A percentile compares a stretch with the other conserved stretches of the same genome.
These are phyloP conservation scores for Acronicta aceris DNA, from an alignment of 2,888 invertebrate genomes.

Conservation along the genomic window DNA sequence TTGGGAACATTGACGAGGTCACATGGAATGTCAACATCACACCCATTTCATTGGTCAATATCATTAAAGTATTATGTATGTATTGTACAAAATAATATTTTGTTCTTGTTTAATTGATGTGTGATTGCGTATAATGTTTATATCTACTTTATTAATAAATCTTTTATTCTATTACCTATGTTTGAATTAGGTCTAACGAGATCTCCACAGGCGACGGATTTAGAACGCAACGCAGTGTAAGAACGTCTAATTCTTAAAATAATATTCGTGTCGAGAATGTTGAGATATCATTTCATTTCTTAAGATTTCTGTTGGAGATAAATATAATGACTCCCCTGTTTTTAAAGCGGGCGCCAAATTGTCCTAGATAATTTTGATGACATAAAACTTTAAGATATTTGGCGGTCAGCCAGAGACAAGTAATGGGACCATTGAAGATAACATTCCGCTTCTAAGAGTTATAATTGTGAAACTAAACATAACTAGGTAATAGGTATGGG, in stretches of 20 bases:
- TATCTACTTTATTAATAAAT: conserved; percentile 87
- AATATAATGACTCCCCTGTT: conserved; percentile 81
- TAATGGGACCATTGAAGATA: conserved; percentile 76
- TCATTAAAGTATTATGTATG: conserved; percentile 83
- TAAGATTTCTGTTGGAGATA: conserved; percentile 77
- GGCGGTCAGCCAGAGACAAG: conserved; percentile 76
- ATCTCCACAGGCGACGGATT: conserved; percentile 40
- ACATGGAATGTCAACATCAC: conserved; percentile 61
- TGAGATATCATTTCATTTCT: conserved; percentile 70
- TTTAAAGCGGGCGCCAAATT: conserved; percentile 84
- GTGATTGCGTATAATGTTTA: conserved; percentile 86
- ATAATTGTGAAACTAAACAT: conserved; percentile 38
- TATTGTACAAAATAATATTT: conserved; percentile 86
- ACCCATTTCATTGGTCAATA: conserved; percentile 71
- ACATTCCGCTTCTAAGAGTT: conserved; percentile 62
- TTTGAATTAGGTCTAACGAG: conserved; percentile 46
- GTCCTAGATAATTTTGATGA: conserved; percentile 86
- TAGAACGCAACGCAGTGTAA: conserved; percentile 58
- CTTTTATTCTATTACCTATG: conserved; percentile 82
- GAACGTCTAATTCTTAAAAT: conserved; percentile 65
- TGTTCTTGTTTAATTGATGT: conserved; percentile 84
- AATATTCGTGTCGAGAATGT: conserved; percentile 64
- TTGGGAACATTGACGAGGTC: conserved; percentile 78
- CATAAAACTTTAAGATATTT: conserved; percentile 80
- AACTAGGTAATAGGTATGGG: too few species aligned